phyloP scores from a whole-genome alignment of 2,888 invertebrate genomes.

The Beris morrisii region DNA sequence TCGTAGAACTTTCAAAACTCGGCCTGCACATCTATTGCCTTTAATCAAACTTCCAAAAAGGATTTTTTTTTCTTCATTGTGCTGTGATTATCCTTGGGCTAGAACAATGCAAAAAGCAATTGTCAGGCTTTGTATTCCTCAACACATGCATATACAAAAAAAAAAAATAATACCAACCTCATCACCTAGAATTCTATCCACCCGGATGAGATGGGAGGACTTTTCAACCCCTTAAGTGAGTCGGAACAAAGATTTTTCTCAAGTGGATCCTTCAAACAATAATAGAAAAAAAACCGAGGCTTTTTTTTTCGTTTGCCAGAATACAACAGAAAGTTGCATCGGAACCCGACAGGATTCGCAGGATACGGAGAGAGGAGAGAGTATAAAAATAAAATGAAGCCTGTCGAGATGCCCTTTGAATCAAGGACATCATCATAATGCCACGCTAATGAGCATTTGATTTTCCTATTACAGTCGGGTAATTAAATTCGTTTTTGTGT shows the following conservation, averaged over 20 bases:
- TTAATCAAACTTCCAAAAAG: conserved; percentile 26
- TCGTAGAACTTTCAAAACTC: conserved; percentile 7
- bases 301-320: not conserved
- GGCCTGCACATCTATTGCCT: conserved; percentile 17
- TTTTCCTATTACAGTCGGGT: too few relatives aligned
- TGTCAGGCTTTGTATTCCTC: conserved; percentile 34
- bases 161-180: not conserved
- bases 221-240: conserved; percentile 28
- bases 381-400: conserved; percentile 3
- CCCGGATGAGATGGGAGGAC: not conserved
- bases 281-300: conserved; percentile 12
- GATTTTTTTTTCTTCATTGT: conserved; percentile 8
- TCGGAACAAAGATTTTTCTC: conserved; percentile 39
- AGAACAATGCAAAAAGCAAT: conserved; percentile 37
- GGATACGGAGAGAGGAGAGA: not conserved
- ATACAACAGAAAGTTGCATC: conserved; percentile 18
- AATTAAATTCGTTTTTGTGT: too few relatives aligned
- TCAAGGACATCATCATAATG: too few relatives aligned
- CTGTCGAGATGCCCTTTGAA: not conserved
- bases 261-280: conserved; percentile 34
- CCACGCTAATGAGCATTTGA: too few relatives aligned
- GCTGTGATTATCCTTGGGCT: conserved; percentile 37
- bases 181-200: not conserved
- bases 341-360: not conserved
- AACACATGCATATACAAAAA: not conserved